Evolutionary conservation across 35 echinoderm and acorn worm species (phyloP).

Genomic region (Lytechinus pictus): DNA sequence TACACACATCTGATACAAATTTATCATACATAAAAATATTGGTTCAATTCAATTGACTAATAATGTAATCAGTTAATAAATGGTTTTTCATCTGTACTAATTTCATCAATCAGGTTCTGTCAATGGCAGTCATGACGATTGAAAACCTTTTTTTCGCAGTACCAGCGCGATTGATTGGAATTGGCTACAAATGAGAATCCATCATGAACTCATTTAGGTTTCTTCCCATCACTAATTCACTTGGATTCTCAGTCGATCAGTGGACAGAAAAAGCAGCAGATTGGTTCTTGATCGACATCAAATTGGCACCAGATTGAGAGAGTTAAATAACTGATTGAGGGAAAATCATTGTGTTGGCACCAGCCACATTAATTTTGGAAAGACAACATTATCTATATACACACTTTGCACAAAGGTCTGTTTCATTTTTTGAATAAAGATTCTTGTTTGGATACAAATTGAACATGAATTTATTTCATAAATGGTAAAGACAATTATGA

Average conservation of each 20-base stretch:
- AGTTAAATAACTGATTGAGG: not conserved
- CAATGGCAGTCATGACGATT: not conserved
- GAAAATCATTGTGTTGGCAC: not conserved
- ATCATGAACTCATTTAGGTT: not conserved
- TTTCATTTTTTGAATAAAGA: too few species aligned
- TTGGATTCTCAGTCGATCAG: not conserved
- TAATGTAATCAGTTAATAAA: not conserved
- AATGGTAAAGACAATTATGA: too few species aligned
- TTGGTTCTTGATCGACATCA: not conserved
- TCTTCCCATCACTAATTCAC: not conserved
- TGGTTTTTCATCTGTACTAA: not conserved
- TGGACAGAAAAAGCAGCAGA: not conserved
- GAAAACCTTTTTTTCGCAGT: not conserved
- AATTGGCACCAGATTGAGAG: not conserved
- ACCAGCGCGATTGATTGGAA: not conserved
- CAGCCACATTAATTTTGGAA: not conserved
- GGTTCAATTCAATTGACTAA: not conserved
- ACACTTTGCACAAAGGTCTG: not conserved
- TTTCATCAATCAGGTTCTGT: not conserved
- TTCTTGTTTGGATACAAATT: too few species aligned
- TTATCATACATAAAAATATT: not conserved
- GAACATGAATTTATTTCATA: too few species aligned
- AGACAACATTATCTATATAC: not conserved
- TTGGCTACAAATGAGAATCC: not conserved
- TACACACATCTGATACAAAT: not conserved